Evolutionary conservation across 2,888 invertebrate genomes (phyloP), one percentile per base, ranked within the genome.

Genomic region (Pristionchus exspectatus): DNA sequence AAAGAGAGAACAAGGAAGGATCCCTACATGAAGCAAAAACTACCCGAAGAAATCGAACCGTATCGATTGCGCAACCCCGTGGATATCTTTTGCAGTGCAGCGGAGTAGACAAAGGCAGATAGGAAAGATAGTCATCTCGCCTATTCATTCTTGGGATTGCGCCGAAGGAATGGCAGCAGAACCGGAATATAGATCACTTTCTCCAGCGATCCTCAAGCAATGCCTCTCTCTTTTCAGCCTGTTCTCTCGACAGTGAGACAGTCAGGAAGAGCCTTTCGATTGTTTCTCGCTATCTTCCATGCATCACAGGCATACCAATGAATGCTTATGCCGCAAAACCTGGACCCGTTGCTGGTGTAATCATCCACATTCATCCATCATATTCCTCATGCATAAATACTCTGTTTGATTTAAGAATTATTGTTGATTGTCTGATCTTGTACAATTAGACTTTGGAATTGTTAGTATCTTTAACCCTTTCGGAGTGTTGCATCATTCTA

Each of bases 101-200:
- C 24, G 69, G 63, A 69, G n/a, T 14, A 69, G 74, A 74, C 74
- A 74, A 74, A 74, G 74, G 30, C 38, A 74, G 10, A 21, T 10
- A 3, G 27, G 72, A 2, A 18, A 12, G 74, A 74, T 74, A 38
- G 74, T 21, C 74, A 74, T 74, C 74, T 74, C 74, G 74, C 38
- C 30, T 7, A 38, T 59, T 72, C 33, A 74, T 74, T 74, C 74
- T 74, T 74, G 74, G 69, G 74, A 74, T 74, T 74, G 74, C 74
- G 21, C 38, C 16, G 21, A 74, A 21, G 12, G 12, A 74, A 38
- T 74, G 74, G 74, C 74, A 74, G 38, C 12, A 24, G 69, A 74
- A 74, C 74, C 74, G 74, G 74, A 74, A 38, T 38, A 44, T 38
- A 33, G 33, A 74, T 74, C 74, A 74, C 74, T 74, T 74, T 74